Base-by-base conservation (phyloP, 92 coral and sea anemone genomes). In the Nematostella vectensis region DNA sequence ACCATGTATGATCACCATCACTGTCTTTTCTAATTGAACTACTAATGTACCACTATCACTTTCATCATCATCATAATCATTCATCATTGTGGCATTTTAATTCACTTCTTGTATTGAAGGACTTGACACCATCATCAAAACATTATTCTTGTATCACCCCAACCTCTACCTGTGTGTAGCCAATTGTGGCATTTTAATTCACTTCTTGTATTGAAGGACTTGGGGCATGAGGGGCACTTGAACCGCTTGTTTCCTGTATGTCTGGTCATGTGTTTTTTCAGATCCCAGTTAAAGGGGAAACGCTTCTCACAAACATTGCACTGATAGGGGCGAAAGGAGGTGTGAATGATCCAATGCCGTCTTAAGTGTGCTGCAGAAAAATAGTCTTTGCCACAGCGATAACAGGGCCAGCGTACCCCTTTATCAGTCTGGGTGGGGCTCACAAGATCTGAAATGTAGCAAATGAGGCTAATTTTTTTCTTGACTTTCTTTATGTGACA, bases 291-390 rank as follows among this genome's bases (percentile, higher is more conserved):
- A 38, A 81, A 81, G 4, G 83, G 67, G 48, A 81, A 81, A 43
- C 63, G 27, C 31, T 75, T 81, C 50, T 11, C 29, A 49, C 88
- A 75, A 12, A 81, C 62, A 2, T 39, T 44, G 48, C 88, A 81
- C 52, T 75, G 64, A 62, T 70, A 65, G 9, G 88, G 88, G 57
- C 61, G 75, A 71, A 81, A 81, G 61, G 69, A 65, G 3, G 88
- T 81, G 79, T 81, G 83, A 0, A 81, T 77, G 22, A 81, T 81
- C 88, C 88, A 81, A 58, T 81, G 88, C 24, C 83, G 65, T 37
- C 70, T 81, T 1, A 81, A 63, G 69, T 81, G 88, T 38, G 83
- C 75, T 8, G 88, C 38, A 38, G 79, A 75, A 61, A 75, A 75
- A 25, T 77, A 81, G 59, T 81, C 75, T 51, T 81, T 81, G 28